These are phyloP conservation scores for Smittia aterrima DNA, from an alignment of 2,888 invertebrate genomes.

Conservation along the genomic window DNA sequence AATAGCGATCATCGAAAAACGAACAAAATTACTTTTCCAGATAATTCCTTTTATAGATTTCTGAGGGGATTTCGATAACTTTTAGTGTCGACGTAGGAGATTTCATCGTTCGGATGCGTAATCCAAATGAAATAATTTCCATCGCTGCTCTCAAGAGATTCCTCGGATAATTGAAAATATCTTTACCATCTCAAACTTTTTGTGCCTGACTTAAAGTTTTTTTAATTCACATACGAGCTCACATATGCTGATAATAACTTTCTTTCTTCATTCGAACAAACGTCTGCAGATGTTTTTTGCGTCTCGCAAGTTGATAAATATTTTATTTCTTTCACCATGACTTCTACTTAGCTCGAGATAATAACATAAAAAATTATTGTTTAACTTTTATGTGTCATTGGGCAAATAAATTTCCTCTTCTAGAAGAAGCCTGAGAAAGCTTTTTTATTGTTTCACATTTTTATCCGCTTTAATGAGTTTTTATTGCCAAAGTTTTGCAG, in stretches of 20 bases:
- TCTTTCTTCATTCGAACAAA: neutral
- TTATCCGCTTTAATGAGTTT: slow-evolving; percentile 39
- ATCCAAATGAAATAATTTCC: neutral
- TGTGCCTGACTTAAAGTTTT: too few species aligned
- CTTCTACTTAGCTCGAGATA: neutral
- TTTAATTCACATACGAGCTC: too few species aligned
- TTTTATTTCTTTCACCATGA: neutral
- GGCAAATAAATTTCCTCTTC: slow-evolving; percentile 18
- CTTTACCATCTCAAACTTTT: too few species aligned
- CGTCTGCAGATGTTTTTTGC: slow-evolving; percentile 9
- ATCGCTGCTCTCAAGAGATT: neutral
- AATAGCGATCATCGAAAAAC: neutral
- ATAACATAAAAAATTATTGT: slow-evolving; percentile 27
- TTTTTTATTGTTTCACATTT: slow-evolving; percentile 38
- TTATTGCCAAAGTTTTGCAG: slow-evolving; percentile 35
- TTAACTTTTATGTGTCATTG: slow-evolving; percentile 24
- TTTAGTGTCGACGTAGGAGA: neutral
- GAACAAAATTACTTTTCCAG: neutral
- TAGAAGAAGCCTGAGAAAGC: neutral
- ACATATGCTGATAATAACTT: neutral
- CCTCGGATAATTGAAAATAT: too few species aligned
- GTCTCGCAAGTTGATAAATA: slow-evolving; percentile 20
- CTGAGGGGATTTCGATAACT: slow-evolving; percentile 10
- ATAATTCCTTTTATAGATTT: slow-evolving; percentile 7
- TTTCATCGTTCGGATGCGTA: neutral